These are phyloP conservation scores for Chloropsis cyanopogon DNA, from an alignment of 2,113 vertebrate genomes.

Conservation along the genomic window DNA sequence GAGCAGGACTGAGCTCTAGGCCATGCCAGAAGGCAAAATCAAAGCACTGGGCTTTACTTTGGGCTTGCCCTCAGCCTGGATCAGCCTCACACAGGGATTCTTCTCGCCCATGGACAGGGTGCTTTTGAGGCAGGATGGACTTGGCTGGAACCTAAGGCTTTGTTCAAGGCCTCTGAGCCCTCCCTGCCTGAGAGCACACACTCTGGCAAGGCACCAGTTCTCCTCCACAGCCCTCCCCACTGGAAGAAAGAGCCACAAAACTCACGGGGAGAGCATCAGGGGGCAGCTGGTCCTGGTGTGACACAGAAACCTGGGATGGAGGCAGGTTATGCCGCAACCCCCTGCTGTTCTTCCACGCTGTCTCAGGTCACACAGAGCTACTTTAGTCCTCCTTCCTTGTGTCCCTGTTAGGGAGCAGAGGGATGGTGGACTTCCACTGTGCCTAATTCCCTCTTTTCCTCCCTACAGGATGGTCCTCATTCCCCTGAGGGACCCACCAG, in stretches of 20 bases:
- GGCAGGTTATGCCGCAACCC: not conserved
- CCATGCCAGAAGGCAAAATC: not conserved
- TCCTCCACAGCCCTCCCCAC: not conserved
- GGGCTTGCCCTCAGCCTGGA: not conserved
- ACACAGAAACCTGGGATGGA: not conserved
- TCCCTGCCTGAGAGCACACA: not conserved
- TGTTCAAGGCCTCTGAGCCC: not conserved
- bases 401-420: not conserved
- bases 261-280: not conserved
- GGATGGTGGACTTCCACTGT: not conserved
- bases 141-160: not conserved
- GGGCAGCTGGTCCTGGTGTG: not conserved
- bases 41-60: not conserved
- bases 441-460: not conserved
- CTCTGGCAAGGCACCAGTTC: not conserved
- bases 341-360: not conserved
- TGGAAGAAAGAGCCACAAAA: not conserved
- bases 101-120: fast-evolving
- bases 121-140: not conserved
- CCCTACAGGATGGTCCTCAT: not conserved
- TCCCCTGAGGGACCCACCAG: not conserved
- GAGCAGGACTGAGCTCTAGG: not conserved
- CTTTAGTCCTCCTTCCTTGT: not conserved
- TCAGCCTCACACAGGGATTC: fast-evolving
- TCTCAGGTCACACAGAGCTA: not conserved